phyloP scores from a whole-genome alignment of 2,888 invertebrate species.

The Electrophaes corylata region DNA sequence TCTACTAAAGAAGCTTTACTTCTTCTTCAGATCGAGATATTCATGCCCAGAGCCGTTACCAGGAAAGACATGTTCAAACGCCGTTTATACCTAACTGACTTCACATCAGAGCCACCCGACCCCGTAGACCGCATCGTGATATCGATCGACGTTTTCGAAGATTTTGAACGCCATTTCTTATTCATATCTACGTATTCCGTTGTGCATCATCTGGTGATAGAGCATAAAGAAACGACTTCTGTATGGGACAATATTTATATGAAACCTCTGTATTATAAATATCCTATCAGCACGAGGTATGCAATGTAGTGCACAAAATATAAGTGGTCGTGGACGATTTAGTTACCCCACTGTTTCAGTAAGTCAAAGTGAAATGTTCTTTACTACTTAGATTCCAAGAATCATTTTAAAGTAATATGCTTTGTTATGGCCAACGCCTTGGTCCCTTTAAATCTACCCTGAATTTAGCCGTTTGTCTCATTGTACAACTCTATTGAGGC shows the following conservation, averaged over 20 bases:
- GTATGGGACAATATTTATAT: slow-evolving; percentile 14
- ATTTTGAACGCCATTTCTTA: slow-evolving; percentile 31
- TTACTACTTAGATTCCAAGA: too few species aligned
- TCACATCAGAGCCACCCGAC: slow-evolving; percentile 8
- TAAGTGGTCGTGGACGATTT: not conserved
- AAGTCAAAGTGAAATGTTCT: too few species aligned
- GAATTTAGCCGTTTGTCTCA: not conserved
- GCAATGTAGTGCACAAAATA: not conserved
- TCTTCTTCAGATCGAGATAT: slow-evolving; percentile 46
- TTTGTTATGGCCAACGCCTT: too few species aligned
- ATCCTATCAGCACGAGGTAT: slow-evolving; percentile 5
- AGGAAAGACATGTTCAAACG: slow-evolving; percentile 13
- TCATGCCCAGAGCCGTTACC: slow-evolving; percentile 15
- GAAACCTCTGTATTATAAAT: not conserved
- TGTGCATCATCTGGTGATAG: slow-evolving; percentile 37
- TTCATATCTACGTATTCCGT: slow-evolving; percentile 30
- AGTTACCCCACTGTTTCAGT: too few species aligned
- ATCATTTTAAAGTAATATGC: too few species aligned
- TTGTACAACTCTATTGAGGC: not conserved
- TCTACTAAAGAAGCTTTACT: too few species aligned
- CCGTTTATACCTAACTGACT: slow-evolving; percentile 20
- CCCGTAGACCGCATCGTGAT: slow-evolving; percentile 25
- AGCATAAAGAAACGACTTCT: slow-evolving; percentile 18
- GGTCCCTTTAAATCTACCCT: too few species aligned
- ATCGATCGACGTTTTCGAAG: slow-evolving; percentile 40